Percentiles rank a stretch among this genome's conserved stretches.
Conservation (phyloP, 2,113 vertebrate genomes). For the Apeltes quadracus region DNA sequence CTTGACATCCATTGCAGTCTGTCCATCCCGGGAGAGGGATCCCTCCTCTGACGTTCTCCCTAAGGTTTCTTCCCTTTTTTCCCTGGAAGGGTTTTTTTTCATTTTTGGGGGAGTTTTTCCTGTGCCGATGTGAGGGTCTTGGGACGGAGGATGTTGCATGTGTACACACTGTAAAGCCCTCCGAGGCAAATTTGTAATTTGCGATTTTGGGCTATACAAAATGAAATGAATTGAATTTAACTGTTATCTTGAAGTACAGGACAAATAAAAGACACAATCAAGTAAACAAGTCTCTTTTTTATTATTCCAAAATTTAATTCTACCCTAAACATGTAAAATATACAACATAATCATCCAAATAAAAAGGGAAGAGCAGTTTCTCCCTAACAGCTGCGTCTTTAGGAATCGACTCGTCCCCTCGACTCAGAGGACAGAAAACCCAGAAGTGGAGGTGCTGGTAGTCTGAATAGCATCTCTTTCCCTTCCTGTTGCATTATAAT, state of each 20-base stretch:
- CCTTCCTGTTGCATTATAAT: neutral
- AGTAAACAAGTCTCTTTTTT: conserved; percentile 53
- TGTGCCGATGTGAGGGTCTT: no score
- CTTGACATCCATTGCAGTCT: no score
- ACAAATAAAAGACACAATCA: conserved; percentile 29
- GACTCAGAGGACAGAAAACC: conserved; percentile 8
- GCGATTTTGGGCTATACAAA: no score
- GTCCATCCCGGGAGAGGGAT: no score
- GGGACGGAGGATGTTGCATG: no score
- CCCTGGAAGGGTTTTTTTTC: no score
- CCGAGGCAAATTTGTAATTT: no score
- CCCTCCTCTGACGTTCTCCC: no score
- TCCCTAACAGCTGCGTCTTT: conserved; percentile 1
- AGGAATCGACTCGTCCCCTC: neutral
- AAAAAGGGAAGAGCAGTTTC: conserved; percentile 21
- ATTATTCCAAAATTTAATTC: conserved; percentile 79
- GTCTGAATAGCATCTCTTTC: conserved; percentile 23
- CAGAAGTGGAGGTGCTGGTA: conserved; percentile 12
- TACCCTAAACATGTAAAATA: conserved; percentile 81
- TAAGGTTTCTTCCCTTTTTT: no score
- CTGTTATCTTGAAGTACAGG: neutral
- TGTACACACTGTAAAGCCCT: no score
- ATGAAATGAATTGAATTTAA: no score
- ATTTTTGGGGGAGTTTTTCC: no score
- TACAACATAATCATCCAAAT: conserved; percentile 73